Percentiles rank a stretch among this genome's conserved stretches.
Conservation (phyloP, 2,797 vertebrate genomes). For the Parambassis ranga region DNA sequence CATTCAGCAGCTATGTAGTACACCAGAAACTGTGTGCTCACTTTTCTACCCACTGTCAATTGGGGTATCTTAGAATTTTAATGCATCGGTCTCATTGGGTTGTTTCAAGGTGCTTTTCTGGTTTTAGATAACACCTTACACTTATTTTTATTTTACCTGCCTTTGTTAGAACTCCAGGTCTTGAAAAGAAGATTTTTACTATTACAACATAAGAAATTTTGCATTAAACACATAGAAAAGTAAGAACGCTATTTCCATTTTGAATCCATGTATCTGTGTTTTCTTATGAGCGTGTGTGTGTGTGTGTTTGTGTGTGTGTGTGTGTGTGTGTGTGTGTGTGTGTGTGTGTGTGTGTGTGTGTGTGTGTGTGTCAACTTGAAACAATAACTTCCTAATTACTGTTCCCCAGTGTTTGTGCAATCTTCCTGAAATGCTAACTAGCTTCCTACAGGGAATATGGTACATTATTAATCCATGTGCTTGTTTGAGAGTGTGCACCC, state of each 20-base stretch:
- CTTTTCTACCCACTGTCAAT: neutral
- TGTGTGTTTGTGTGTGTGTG: conserved; percentile 1
- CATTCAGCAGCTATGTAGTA: neutral
- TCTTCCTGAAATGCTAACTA: conserved; percentile 75
- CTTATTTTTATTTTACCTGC: too few relatives aligned
- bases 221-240: neutral
- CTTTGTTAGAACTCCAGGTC: too few relatives aligned
- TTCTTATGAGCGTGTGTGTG: neutral
- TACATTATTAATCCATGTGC: conserved; percentile 71
- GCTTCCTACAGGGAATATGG: conserved; percentile 63
- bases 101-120: neutral
- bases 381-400: conserved; percentile 74
- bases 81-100: neutral
- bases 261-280: neutral
- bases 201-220: too few relatives aligned
- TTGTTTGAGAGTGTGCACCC: conserved; percentile 35
- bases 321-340: neutral
- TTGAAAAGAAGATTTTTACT: neutral
- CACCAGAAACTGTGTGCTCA: neutral
- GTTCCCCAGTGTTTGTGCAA: conserved; percentile 64
- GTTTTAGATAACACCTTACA: too few relatives aligned
- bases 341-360: neutral
- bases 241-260: conserved; percentile 10
- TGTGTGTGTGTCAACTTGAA: conserved; percentile 38
- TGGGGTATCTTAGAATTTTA: neutral